phyloP scores from a whole-genome alignment of 2,113 vertebrate genomes.

The Rhabdornis inornatus region DNA sequence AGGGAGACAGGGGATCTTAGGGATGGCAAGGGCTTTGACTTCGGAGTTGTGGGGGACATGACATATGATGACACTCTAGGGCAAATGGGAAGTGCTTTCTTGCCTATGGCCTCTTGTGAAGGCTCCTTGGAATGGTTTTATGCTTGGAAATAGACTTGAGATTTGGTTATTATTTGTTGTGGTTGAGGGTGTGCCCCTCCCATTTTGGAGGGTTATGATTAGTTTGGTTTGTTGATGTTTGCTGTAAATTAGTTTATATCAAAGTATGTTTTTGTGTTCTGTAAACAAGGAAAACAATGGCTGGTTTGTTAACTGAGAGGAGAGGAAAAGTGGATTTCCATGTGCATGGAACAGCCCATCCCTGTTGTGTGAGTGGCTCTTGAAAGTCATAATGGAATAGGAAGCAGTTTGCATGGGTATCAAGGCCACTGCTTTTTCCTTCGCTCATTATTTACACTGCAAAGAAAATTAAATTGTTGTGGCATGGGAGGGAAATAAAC shows the following conservation, averaged over 20 bases:
- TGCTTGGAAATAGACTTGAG: neutral
- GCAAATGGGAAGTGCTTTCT: neutral
- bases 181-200: neutral
- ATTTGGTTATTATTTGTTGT: neutral
- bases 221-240: neutral
- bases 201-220: neutral
- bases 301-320: neutral
- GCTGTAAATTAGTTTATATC: neutral
- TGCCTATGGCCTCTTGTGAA: neutral
- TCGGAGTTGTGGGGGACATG: neutral
- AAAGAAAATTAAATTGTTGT: neutral
- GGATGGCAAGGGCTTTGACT: neutral
- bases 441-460: neutral
- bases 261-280: neutral
- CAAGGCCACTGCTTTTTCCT: neutral
- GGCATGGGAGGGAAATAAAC: neutral
- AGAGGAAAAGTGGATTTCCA: neutral
- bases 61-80: accelerated
- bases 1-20: no score
- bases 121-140: neutral
- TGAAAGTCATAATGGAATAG: neutral
- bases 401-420: neutral
- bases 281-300: slow-evolving; percentile 1
- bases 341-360: neutral
- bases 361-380: neutral